Conservation (phyloP, 1,140 invertebrate species). For the Macrosteles quadrilineatus region DNA sequence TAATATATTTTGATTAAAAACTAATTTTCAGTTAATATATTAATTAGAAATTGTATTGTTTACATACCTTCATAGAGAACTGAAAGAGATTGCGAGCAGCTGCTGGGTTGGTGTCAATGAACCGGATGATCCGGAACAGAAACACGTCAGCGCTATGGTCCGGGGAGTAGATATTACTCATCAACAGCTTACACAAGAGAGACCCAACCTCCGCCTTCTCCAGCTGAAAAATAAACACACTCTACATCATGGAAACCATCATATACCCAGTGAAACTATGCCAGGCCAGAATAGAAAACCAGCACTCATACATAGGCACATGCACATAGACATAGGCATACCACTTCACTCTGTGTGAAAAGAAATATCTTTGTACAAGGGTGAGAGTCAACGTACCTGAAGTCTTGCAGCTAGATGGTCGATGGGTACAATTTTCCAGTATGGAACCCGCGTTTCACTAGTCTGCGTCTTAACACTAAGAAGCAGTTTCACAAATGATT, state of each 20-base stretch:
- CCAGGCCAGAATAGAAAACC: too few relatives aligned
- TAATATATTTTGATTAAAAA: too few relatives aligned
- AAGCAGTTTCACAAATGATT: slow-evolving; percentile 40
- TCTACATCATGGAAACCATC: too few relatives aligned
- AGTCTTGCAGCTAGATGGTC: slow-evolving; percentile 36
- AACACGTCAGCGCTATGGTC: slow-evolving; percentile 19
- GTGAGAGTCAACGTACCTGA: too few relatives aligned
- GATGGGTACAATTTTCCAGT: slow-evolving; percentile 36
- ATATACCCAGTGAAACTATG: too few relatives aligned
- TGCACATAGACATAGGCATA: too few relatives aligned
- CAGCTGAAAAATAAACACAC: too few relatives aligned
- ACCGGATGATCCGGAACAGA: slow-evolving; percentile 22
- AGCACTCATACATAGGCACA: too few relatives aligned
- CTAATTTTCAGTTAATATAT: too few relatives aligned
- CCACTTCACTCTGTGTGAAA: too few relatives aligned
- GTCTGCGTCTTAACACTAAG: slow-evolving; percentile 28
- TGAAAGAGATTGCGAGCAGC: slow-evolving; percentile 33
- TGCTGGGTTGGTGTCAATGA: slow-evolving; percentile 26
- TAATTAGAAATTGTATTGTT: too few relatives aligned
- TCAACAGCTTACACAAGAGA: slow-evolving; percentile 33
- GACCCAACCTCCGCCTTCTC: slow-evolving; percentile 31
- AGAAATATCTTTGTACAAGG: too few relatives aligned
- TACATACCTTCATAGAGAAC: slow-evolving; percentile 27
- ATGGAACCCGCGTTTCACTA: slow-evolving; percentile 24
- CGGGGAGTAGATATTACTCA: slow-evolving; percentile 25